phyloP scores from a whole-genome alignment of 2,888 invertebrate genomes.

The Rhagonycha lutea region DNA sequence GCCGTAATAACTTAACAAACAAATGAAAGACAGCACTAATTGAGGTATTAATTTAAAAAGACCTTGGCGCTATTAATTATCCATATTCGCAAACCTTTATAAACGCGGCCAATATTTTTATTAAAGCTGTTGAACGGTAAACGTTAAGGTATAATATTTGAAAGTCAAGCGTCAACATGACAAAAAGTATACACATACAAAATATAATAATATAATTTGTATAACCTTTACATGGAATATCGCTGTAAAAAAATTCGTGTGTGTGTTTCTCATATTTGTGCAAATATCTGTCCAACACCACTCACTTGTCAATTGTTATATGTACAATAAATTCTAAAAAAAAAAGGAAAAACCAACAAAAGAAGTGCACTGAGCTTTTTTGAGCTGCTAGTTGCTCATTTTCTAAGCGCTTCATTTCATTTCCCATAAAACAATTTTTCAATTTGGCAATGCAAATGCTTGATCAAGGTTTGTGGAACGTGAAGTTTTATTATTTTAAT shows the following conservation, averaged over 20 bases:
- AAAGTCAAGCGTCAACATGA: conserved; percentile 34
- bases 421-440: conserved; percentile 7
- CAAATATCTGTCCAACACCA: conserved; percentile 49
- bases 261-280: conserved; percentile 36
- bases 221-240: conserved; percentile 37
- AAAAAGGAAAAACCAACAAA: conserved; percentile 21
- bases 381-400: conserved; percentile 34
- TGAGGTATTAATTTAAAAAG: not conserved
- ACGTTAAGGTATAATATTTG: conserved; percentile 38
- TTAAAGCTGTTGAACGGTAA: conserved; percentile 16
- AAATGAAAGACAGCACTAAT: not conserved
- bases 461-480: conserved; percentile 14
- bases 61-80: not conserved
- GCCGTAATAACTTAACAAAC: not conserved
- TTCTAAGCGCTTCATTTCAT: conserved; percentile 32
- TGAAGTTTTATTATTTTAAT: not conserved
- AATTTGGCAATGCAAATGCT: conserved; percentile 19
- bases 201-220: conserved; percentile 29
- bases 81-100: conserved; percentile 5
- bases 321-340: conserved; percentile 50
- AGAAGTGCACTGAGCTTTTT: conserved; percentile 27
- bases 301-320: conserved; percentile 52
- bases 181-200: conserved; percentile 25
- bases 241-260: conserved; percentile 34
- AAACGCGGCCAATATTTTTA: conserved; percentile 18